Conservation (phyloP, 2,888 invertebrate genomes). For the Nomada fabriciana region DNA sequence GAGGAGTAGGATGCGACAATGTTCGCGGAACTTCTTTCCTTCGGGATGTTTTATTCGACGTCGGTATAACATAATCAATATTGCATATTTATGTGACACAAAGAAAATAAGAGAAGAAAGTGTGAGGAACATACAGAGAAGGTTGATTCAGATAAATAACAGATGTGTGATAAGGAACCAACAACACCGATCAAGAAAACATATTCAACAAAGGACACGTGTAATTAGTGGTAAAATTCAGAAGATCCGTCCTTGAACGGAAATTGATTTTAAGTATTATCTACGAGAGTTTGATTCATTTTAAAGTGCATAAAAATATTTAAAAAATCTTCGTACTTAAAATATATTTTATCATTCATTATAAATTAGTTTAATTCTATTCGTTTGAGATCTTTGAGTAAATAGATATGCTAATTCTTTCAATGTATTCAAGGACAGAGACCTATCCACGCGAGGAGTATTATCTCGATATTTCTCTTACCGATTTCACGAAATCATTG, state of each 20-base stretch:
- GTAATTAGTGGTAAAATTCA: conserved; percentile 8
- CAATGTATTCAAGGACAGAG: conserved; percentile 15
- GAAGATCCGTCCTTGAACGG: conserved; percentile 37
- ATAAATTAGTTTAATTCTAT: conserved; percentile 70
- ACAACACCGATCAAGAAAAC: conserved; percentile 27
- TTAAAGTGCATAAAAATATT: no score
- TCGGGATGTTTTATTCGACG: conserved; percentile 43
- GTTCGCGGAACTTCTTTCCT: not conserved
- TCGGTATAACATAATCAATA: conserved; percentile 51
- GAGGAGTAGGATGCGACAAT: conserved; percentile 22
- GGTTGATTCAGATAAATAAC: conserved; percentile 36
- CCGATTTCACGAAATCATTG: conserved; percentile 73
- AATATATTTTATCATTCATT: not conserved
- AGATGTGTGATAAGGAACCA: conserved; percentile 32
- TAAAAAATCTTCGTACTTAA: conserved; percentile 1
- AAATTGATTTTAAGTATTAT: not conserved
- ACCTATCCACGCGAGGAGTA: conserved; percentile 55
- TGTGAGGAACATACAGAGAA: conserved; percentile 29
- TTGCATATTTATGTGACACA: conserved; percentile 42
- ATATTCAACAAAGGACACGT: conserved; percentile 21
- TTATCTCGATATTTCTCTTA: conserved; percentile 62
- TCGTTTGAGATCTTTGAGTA: conserved; percentile 80
- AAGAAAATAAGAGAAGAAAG: conserved; percentile 4
- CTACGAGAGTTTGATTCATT: not conserved
- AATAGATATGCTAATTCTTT: conserved; percentile 63